Evolutionary conservation across 2,113 vertebrate genomes (phyloP), one percentile per base, ranked within the genome.

Genomic region (Pseudorasbora parva): DNA sequence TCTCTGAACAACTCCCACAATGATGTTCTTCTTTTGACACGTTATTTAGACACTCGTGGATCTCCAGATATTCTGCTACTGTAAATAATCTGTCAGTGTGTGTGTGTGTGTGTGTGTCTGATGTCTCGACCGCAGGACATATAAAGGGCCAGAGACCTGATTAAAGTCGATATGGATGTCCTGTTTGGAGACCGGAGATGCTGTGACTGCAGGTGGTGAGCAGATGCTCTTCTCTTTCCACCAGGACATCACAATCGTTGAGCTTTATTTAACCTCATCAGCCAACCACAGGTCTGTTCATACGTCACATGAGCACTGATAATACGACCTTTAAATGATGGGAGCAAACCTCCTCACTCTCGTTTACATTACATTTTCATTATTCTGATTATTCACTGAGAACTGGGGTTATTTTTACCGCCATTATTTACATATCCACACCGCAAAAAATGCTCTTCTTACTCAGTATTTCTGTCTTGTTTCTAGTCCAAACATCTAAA

Each of bases 81-180:
- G 15, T 15, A 57, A 76, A 75, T 64, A 14, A 45, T 64, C 4
- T 41, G 49, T 57, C 15, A 41, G 43, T 43, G 0, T 43, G 0
- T 45, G 37, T 4, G 33, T 33, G 33, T 33, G 33, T 37, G 37
- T 37, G 37, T 1, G 17, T 19, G 7, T 19, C 51, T 54, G 6
- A 2, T 54, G 51, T 54, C 51, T 21, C 21, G 17, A 54, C 17
- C 7, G 51, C 51, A 51, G 15, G 49, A 51, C 5, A 17, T 56
- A 78, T 41, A 30, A 51, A 82, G 59, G 33, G 57, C 23, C 51
- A 59, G 56, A 78, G 37, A 85, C 56, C 82, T 84, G 81, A 88
- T 87, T 85, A 86, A 84, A 83, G 72, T 73, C 57, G 69, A 73
- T 56, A 54, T 59, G 73, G 59, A 64, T 59, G 45, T 6, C 27